Percentiles rank a stretch among this genome's conserved stretches.
Evolutionary conservation across 2,797 vertebrate genomes (phyloP).

Genomic region (Manis javanica): DNA sequence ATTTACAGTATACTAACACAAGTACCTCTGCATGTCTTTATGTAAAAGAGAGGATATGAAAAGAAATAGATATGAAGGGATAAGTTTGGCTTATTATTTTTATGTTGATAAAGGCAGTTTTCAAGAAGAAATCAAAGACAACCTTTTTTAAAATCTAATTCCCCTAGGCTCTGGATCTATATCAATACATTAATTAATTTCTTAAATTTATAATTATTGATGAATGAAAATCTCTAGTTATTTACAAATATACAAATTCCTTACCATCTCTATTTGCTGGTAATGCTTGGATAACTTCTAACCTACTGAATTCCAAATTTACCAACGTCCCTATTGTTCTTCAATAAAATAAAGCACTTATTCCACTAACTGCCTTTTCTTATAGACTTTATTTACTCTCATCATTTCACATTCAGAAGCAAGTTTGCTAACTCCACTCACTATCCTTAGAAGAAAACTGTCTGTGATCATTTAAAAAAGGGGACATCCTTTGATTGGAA

Average conservation of each 20-base stretch:
- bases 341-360: slow-evolving; percentile 19
- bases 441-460: background rate
- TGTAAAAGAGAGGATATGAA: background rate
- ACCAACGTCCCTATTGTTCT: background rate
- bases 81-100: background rate
- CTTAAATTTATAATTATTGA: background rate
- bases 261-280: background rate
- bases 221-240: slow-evolving; percentile 28
- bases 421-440: background rate
- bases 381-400: background rate
- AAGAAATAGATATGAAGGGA: background rate
- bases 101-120: background rate
- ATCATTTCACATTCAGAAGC: background rate
- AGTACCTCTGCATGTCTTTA: background rate
- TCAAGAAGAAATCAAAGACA: background rate
- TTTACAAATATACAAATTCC: background rate
- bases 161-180: background rate
- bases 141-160: background rate
- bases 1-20: background rate
- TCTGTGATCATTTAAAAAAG: background rate
- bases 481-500: background rate
- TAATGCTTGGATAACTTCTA: background rate
- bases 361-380: background rate
- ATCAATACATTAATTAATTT: background rate
- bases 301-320: slow-evolving; percentile 1